Base-by-base conservation (phyloP, 1,140 invertebrate genomes). In the Leptopilina boulardi region DNA sequence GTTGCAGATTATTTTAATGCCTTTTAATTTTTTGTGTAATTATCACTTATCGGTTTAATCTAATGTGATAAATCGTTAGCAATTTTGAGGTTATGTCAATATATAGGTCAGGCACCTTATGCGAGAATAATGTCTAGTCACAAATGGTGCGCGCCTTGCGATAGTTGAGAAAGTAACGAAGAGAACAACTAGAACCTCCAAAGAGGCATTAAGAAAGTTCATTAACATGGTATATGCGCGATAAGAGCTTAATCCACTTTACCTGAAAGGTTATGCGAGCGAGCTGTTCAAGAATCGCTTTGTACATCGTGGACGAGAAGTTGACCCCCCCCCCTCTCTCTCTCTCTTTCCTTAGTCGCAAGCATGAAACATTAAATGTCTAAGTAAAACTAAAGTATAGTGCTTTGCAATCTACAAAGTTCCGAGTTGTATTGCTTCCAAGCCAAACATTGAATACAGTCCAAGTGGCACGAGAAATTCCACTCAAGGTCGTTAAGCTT, bases 211-310 rank as follows among this genome's bases (percentile, higher is more conserved):
- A 56, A 19, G 74, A 56, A 77, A 73, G 75, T 79, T 74, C 77
- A 76, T 76, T 76, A 79, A 76, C 76, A 79, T 76, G 71, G 74
- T 76, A 51, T 51, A 80, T 77, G 66, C 78, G 75, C 78, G 75
- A 75, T 77, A 76, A 70, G 54, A 70, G 75, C 26, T 21, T 80
- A 75, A 80, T 80, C 78, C 51, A 80, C 72, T 75, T 80, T 76
- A 47, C 23, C 66, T 38, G 30, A 66, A 38, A 79, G 66, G 73
- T 74, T 79, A 79, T 80, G 44, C 59, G 66, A 74, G 77, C 78
- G 78, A 80, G 72, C 80, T 51, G 47, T 51, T 51, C 23, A 74
- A 56, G 71, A 44, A 70, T 54, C 18, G 18, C 66, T 34, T 38
- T 51, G 47, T 51, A 18, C 15, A 51, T 5, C 8, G 47, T 51